Evolutionary conservation across 2,797 vertebrate species (phyloP).

Genomic region (Scolopax bukidnonensis): DNA sequence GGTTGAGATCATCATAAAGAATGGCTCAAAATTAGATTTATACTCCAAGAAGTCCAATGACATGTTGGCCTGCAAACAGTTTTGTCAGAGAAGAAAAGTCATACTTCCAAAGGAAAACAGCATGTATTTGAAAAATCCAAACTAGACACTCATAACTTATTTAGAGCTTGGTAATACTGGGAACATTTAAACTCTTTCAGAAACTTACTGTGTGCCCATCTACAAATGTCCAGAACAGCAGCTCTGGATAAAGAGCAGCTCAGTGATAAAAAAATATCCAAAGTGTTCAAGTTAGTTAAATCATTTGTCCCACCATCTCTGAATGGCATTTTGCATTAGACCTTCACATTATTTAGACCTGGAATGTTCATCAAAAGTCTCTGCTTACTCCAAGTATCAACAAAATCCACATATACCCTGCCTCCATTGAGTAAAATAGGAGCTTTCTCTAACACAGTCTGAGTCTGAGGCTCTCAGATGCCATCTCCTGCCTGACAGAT

Average conservation of each 20-base stretch:
- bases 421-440: not conserved
- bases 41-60: slow-evolving; percentile 93
- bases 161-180: not conserved
- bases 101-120: not conserved
- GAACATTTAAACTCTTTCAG: not conserved
- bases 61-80: slow-evolving; percentile 87
- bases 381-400: not conserved
- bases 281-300: not conserved
- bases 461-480: not conserved
- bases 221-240: not conserved
- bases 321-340: not conserved
- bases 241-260: not conserved
- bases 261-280: not conserved
- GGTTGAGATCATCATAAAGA: slow-evolving; percentile 98
- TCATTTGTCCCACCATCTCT: not conserved
- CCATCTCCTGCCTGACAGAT: not conserved
- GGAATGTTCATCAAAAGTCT: not conserved
- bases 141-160: not conserved
- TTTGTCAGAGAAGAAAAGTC: not conserved
- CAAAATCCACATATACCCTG: not conserved
- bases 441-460: not conserved
- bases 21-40: slow-evolving; percentile 90
- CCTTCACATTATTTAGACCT: not conserved
- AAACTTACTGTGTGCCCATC: not conserved
- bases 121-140: not conserved